These are phyloP conservation scores for Hirtodrosophila alboralis DNA, from an alignment of 2,888 invertebrate species.

Conservation along the genomic window DNA sequence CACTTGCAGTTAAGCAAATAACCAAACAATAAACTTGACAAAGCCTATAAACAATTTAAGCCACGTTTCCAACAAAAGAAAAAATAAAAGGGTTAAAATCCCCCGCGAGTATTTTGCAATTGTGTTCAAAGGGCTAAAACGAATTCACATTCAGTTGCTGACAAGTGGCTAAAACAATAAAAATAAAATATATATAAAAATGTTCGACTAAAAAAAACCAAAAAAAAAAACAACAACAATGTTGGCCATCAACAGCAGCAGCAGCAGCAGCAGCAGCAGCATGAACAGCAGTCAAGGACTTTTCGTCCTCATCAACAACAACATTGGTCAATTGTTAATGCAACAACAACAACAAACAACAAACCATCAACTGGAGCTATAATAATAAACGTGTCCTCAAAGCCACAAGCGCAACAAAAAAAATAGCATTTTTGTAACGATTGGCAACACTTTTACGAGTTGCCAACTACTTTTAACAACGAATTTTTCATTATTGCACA, in stretches of 20 bases:
- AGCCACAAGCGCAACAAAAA: slow-evolving; percentile 4
- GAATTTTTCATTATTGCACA: slow-evolving; percentile 72
- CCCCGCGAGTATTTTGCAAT: slow-evolving; percentile 22
- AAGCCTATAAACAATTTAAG: slow-evolving; percentile 54
- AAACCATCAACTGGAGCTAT: slow-evolving; percentile 45
- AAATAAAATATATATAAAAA: slow-evolving; percentile 30
- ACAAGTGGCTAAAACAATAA: slow-evolving; percentile 74
- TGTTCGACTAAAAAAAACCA: slow-evolving; percentile 27
- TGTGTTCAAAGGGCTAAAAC: slow-evolving; percentile 32
- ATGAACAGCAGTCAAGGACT: background rate
- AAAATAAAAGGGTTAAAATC: slow-evolving; percentile 4
- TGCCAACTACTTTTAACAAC: slow-evolving; percentile 74
- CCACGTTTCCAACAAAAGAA: background rate
- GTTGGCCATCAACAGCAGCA: slow-evolving; percentile 13
- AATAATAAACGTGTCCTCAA: slow-evolving; percentile 21
- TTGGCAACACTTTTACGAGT: slow-evolving; percentile 77
- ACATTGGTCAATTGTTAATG: background rate
- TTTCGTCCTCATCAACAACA: slow-evolving; percentile 2
- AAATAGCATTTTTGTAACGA: slow-evolving; percentile 41
- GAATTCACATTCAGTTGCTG: slow-evolving; percentile 45
- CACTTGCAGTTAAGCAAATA: slow-evolving; percentile 52
- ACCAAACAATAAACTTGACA: slow-evolving; percentile 54
- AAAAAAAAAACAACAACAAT: slow-evolving; percentile 13
- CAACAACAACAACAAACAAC: slow-evolving; percentile 43
- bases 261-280: no score